Evolutionary conservation across 2,113 vertebrate genomes (phyloP).

Genomic region (Spea multiplicata): DNA sequence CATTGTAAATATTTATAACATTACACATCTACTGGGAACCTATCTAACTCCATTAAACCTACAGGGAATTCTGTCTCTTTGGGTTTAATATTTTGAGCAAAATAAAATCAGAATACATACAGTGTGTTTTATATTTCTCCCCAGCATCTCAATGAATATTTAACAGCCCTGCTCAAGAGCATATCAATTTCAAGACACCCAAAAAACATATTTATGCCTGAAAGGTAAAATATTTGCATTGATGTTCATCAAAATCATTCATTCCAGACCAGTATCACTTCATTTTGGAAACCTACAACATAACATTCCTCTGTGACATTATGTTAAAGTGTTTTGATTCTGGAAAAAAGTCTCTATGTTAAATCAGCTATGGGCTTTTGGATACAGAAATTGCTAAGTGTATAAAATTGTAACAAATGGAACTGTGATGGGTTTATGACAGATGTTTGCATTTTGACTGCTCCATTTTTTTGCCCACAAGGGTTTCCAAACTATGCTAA

Average conservation of each 20-base stretch:
- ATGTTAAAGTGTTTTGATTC: conserved; percentile 19
- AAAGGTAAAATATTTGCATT: conserved; percentile 46
- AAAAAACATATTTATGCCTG: conserved; percentile 36
- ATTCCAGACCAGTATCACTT: neutral
- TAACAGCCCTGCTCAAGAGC: conserved; percentile 12
- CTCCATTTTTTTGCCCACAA: conserved; percentile 24
- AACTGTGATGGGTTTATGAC: conserved; percentile 26
- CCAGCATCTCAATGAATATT: conserved; percentile 35
- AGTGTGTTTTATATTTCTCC: conserved; percentile 4
- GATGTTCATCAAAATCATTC: conserved; percentile 32
- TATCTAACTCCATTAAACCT: too few relatives aligned
- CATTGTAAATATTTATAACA: too few relatives aligned
- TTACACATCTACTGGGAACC: too few relatives aligned
- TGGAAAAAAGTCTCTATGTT: conserved; percentile 4
- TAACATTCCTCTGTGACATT: conserved; percentile 11
- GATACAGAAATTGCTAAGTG: conserved; percentile 8
- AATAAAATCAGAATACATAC: conserved; percentile 25
- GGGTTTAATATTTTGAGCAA: conserved; percentile 24
- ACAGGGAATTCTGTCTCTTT: conserved; percentile 11
- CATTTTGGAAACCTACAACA: conserved; percentile 17
- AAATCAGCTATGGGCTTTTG: conserved; percentile 11
- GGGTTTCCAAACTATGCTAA: conserved; percentile 34
- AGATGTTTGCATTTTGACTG: conserved; percentile 18
- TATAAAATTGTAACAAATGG: conserved; percentile 22
- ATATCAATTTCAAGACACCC: conserved; percentile 32